phyloP scores from a whole-genome alignment of 2,113 vertebrate genomes.

The Pitta sordida region DNA sequence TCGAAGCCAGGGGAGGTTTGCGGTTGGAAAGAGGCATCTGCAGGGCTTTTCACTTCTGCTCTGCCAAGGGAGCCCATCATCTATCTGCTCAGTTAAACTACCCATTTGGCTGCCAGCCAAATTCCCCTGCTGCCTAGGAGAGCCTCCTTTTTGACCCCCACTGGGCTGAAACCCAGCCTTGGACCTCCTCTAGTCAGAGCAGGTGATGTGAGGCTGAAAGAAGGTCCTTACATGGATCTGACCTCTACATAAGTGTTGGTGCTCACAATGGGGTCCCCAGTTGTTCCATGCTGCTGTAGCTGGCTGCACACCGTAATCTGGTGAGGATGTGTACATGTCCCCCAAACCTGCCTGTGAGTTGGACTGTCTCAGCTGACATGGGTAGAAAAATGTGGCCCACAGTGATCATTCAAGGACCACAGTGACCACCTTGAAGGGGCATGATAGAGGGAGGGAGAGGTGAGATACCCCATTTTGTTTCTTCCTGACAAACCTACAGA shows the following conservation, averaged over 20 bases:
- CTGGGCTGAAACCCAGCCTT: background rate
- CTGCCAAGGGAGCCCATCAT: background rate
- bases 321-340: background rate
- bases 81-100: background rate
- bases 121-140: accelerated
- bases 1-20: background rate
- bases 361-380: background rate
- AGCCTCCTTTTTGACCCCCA: background rate
- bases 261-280: accelerated
- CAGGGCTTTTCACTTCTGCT: background rate
- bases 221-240: background rate
- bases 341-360: accelerated
- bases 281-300: background rate
- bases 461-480: background rate
- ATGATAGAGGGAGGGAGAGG: background rate
- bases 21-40: background rate
- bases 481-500: background rate
- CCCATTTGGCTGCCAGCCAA: background rate
- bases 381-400: background rate
- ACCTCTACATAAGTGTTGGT: background rate
- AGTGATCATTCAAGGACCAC: background rate
- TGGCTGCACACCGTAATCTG: background rate
- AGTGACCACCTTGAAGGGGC: background rate
- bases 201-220: background rate
- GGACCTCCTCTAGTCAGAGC: accelerated